Conservation (phyloP, 2,888 invertebrate species). For the Gortyna flavago region DNA sequence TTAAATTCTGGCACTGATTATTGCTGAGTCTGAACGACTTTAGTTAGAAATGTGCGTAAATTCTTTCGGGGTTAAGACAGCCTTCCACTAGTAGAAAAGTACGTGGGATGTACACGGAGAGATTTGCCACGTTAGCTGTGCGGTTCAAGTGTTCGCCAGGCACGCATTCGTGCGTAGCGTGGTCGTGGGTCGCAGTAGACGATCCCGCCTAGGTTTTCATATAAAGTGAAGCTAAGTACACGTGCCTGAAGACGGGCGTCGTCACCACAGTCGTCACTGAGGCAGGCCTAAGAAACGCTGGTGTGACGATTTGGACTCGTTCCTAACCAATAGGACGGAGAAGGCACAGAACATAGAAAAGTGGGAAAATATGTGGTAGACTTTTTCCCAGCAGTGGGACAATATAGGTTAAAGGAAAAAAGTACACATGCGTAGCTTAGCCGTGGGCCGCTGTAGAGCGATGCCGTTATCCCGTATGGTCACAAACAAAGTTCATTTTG, state of each 20-base stretch:
- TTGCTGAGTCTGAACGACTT: constrained; percentile 9
- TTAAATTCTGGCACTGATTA: constrained; percentile 15
- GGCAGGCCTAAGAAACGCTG: background rate
- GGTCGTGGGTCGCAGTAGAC: background rate
- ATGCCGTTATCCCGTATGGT: background rate
- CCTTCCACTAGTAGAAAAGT: background rate
- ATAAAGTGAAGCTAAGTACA: background rate
- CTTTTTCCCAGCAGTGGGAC: background rate
- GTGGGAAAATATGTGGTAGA: background rate
- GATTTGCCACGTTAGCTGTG: background rate
- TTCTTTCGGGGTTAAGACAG: background rate
- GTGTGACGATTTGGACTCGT: background rate
- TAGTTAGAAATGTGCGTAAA: background rate
- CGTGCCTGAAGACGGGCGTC: background rate
- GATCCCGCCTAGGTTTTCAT: background rate
- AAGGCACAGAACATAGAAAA: background rate
- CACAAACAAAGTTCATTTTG: background rate
- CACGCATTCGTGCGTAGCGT: background rate
- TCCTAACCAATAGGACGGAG: background rate
- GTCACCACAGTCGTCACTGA: too few species aligned
- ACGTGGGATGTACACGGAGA: background rate
- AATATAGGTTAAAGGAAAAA: background rate
- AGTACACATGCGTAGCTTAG: background rate
- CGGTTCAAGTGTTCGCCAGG: background rate
- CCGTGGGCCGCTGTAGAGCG: background rate